Conservation (phyloP, 2,113 vertebrate species). For the Tenrec ecaudatus region DNA sequence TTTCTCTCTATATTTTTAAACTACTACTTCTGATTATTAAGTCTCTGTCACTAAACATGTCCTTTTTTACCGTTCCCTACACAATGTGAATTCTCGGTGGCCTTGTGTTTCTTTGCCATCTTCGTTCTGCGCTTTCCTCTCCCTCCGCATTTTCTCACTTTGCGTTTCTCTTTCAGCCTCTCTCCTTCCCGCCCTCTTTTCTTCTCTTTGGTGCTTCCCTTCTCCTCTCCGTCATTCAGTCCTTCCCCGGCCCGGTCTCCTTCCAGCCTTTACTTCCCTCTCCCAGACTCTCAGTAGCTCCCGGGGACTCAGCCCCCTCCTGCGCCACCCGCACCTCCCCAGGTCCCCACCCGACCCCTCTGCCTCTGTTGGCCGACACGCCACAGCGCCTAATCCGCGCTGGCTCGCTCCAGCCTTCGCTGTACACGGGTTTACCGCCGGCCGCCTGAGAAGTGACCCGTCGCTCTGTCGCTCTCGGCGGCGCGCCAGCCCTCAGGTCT, state of each 20-base stretch:
- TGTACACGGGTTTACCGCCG: not conserved
- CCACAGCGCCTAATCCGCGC: not conserved
- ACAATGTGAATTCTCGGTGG: not conserved
- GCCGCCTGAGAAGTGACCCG: not conserved
- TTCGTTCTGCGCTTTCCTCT: not conserved
- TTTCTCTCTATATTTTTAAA: not conserved
- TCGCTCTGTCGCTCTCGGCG: too few species aligned
- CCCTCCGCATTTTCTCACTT: not conserved
- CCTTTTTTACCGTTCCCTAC: not conserved
- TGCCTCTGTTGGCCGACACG: fast-evolving
- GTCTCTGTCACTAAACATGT: not conserved
- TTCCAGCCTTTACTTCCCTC: too few species aligned
- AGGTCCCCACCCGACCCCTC: too few species aligned
- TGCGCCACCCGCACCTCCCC: too few species aligned
- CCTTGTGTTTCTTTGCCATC: not conserved
- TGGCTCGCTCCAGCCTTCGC: constrained; percentile 2
- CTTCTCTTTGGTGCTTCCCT: not conserved
- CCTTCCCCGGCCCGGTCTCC: not conserved
- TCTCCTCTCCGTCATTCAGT: not conserved
- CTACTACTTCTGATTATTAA: not conserved
- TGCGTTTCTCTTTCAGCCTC: not conserved
- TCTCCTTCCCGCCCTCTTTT: not conserved
- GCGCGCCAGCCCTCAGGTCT: fast-evolving
- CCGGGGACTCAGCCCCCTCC: too few species aligned
- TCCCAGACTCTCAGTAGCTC: not conserved